phyloP scores from a whole-genome alignment of 2,797 vertebrate genomes.

The Dipus sagitta region DNA sequence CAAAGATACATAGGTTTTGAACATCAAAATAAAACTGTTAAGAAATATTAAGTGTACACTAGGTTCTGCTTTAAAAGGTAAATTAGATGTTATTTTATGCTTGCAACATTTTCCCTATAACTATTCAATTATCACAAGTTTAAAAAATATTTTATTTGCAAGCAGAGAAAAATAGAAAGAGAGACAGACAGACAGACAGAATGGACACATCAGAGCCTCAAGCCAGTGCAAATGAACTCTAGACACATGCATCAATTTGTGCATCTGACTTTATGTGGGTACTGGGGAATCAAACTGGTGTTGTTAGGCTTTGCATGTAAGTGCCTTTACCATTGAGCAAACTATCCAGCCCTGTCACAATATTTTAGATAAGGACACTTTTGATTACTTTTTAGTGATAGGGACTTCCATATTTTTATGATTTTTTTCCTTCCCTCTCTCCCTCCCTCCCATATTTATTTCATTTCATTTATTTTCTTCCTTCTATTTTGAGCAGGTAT shows the following conservation, averaged over 20 bases:
- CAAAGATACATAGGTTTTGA: not conserved
- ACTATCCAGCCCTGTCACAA: too few relatives aligned
- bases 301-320: too few relatives aligned
- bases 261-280: too few relatives aligned
- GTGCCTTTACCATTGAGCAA: too few relatives aligned
- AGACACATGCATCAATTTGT: too few relatives aligned
- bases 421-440: not conserved
- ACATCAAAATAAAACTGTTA: not conserved
- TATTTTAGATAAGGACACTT: not conserved
- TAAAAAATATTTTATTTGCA: too few relatives aligned
- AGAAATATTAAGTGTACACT: not conserved
- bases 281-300: too few relatives aligned
- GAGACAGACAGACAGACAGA: too few relatives aligned
- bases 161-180: too few relatives aligned
- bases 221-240: too few relatives aligned
- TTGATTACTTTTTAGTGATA: not conserved
- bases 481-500: not conserved
- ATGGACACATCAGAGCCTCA: too few relatives aligned
- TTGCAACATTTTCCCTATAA: constrained; percentile 53
- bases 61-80: constrained; percentile 39
- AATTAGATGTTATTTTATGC: constrained; percentile 43
- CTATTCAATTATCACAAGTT: not conserved
- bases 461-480: constrained; percentile 1
- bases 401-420: not conserved
- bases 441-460: not conserved